phyloP scores from a whole-genome alignment of 2,888 invertebrate genomes.

The Drosophila helvetica region DNA sequence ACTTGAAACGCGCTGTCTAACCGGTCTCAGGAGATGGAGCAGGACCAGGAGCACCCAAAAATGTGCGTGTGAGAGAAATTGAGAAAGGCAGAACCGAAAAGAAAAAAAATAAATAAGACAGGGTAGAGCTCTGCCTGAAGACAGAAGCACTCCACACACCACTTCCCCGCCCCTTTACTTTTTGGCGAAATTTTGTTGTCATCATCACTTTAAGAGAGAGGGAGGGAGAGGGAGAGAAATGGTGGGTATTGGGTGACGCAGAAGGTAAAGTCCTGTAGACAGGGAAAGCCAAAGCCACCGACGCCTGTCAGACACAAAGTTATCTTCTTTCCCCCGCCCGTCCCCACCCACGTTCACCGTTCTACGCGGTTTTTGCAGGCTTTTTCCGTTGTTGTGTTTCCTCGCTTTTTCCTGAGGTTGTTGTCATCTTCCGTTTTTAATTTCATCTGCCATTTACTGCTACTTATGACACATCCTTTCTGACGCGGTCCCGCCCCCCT shows the following conservation, averaged over 20 bases:
- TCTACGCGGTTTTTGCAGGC: neutral
- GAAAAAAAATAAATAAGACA: constrained; percentile 1
- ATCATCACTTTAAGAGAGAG: constrained; percentile 70
- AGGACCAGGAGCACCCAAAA: constrained; percentile 53
- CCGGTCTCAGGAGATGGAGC: constrained; percentile 62
- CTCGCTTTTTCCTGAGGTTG: constrained; percentile 32
- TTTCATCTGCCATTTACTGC: constrained; percentile 79
- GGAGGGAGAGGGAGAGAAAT: neutral
- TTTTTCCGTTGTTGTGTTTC: neutral
- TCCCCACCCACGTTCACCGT: constrained; percentile 9
- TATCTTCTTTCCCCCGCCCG: constrained; percentile 62
- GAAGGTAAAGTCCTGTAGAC: constrained; percentile 23
- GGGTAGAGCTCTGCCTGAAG: constrained; percentile 32
- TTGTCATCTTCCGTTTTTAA: constrained; percentile 77
- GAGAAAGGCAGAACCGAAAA: constrained; percentile 4
- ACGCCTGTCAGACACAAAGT: constrained; percentile 74
- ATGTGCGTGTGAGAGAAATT: constrained; percentile 72
- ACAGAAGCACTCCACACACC: constrained; percentile 40
- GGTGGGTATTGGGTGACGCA: constrained; percentile 40
- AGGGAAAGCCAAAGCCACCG: constrained; percentile 32
- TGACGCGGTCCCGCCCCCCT: constrained; percentile 1
- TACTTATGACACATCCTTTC: constrained; percentile 79
- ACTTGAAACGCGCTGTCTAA: constrained; percentile 77
- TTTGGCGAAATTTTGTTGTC: constrained; percentile 73
- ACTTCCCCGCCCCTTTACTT: constrained; percentile 14